Evolutionary conservation across 1,140 invertebrate species (phyloP), one percentile per base, ranked within the genome.

Genomic region (Frieseomelitta varia): DNA sequence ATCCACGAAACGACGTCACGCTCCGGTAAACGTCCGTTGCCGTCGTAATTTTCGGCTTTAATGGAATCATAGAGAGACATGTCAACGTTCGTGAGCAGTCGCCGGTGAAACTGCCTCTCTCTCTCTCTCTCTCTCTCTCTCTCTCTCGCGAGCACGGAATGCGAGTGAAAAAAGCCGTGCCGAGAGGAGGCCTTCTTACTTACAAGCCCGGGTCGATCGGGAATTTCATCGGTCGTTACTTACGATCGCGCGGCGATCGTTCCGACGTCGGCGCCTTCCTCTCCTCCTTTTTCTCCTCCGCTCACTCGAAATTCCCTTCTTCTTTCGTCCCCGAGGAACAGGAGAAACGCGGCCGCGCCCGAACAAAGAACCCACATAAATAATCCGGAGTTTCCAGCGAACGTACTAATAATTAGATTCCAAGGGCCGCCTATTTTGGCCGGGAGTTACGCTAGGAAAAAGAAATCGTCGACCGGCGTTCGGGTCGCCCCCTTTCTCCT

Each of bases 331-430:
- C 39, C 39, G 39, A n/a, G n/a, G n/a, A n/a, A 8, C 39, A 68
- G 61, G 39, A 87, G 87, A 63, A 76, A 73, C 68, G 65, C 71
- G 39, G 39, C 27, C 19, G 55, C 75, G 84, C 68, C 58, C 87
- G 87, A 85, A 88, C 87, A 88, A 88, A 88, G 86, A 88, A 88
- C 81, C 51, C 71, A 82, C 79, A 88, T 89, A 88, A 89, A 89
- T 88, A 88, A 89, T 86, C 87, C 77, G 17, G 73, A 80, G 80
- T 88, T 86, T 88, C 80, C 79, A 86, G 72, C 84, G 71, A 63
- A 55, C 84, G 84, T 90, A 85, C 80, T 71, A 88, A 91, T 91
- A 91, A 90, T 90, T 90, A 91, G 90, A 90, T 91, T 89, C 88
- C 77, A 86, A 88, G 88, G 90, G 85, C 90, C 89, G 87, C 86